Base-by-base conservation (phyloP, 1,140 invertebrate genomes). In the Dendroctonus valens region DNA sequence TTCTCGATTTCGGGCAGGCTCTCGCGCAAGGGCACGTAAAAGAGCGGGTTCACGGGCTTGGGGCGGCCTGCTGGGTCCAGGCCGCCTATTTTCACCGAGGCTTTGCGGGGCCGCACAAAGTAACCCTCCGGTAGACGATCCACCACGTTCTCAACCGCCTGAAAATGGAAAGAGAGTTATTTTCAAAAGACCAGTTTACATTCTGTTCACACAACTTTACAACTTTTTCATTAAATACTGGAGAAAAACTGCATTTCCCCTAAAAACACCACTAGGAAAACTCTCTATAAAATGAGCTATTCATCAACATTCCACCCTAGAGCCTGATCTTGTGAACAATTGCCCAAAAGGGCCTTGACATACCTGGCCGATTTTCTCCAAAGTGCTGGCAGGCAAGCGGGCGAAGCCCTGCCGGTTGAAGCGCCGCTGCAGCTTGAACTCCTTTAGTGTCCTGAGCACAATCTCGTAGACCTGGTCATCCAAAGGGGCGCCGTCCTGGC, bases 1-100 rank as follows among this genome's bases (percentile, higher is more conserved):
- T 69, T 64, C 6, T 72, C 69, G 14, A 73, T 42, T 50, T 63
- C 65, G 4, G 72, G 70, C 11, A 72, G 58, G n/a, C 70, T 48
- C 51, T 73, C 72, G 39, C 41, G 62, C 26, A 72, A 53, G 2
- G 72, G 72, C 44, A 73, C 68, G 42, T 64, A 73, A 65, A 71
- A 73, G 38, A 73, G 57, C 44, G 69, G 61, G 63, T 73, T 68
- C 9, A 69, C 15, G 6, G 52, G 38, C 55, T 69, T 59, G 0
- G 61, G 5, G 26, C 40, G n/a, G 58, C 69, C n/a, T 0, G 14
- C n/a, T 8, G 63, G 59, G 53, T 72, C 49, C 39, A 67, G 11
- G 37, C 39, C 44, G 40, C 48, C 26, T 11, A 39, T 39, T 44
- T 6, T 49, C 38, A 44, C 37, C 41, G 12, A 11, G 42, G 8